Percentiles rank a stretch among this genome's conserved stretches.
Evolutionary conservation across 2,113 vertebrate genomes (phyloP).

Genomic region (Hippocampus abdominalis): DNA sequence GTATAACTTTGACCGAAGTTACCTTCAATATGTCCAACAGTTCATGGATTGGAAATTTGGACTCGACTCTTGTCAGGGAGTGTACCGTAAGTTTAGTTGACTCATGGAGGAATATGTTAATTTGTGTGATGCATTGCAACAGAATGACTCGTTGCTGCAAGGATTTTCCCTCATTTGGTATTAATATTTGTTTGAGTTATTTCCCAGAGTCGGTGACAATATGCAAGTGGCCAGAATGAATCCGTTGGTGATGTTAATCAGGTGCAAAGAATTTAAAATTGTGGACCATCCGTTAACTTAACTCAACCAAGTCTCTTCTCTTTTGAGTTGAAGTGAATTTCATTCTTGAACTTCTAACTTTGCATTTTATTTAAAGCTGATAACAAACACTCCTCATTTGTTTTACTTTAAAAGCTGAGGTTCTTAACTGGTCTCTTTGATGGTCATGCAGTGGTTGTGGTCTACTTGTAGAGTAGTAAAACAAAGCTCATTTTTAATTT

Average conservation of each 20-base stretch:
- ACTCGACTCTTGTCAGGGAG: neutral
- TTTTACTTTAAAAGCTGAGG: too few relatives aligned
- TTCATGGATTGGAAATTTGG: too few relatives aligned
- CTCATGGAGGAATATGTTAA: too few relatives aligned
- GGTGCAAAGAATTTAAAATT: constrained; percentile 51
- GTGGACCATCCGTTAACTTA: constrained; percentile 58
- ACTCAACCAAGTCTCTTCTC: constrained; percentile 52
- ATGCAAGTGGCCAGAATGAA: constrained; percentile 50
- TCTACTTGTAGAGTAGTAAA: too few relatives aligned
- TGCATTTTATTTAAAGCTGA: too few relatives aligned
- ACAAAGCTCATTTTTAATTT: too few relatives aligned
- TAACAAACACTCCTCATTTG: too few relatives aligned
- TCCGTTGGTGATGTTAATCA: constrained; percentile 55
- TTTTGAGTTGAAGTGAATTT: constrained; percentile 32
- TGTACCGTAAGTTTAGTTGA: neutral
- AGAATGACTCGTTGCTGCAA: constrained; percentile 32
- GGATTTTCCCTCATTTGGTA: constrained; percentile 48
- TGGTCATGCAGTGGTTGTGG: too few relatives aligned
- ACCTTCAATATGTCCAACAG: too few relatives aligned
- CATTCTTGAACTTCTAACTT: neutral
- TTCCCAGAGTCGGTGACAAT: constrained; percentile 24
- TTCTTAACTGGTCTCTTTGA: too few relatives aligned
- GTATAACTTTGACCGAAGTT: too few relatives aligned
- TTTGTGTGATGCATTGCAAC: constrained; percentile 57
- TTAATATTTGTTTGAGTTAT: constrained; percentile 62